A percentile compares a stretch with the other conserved stretches of the same genome.
Conservation (phyloP, 1,140 invertebrate genomes). For the Trichogramma pretiosum region DNA sequence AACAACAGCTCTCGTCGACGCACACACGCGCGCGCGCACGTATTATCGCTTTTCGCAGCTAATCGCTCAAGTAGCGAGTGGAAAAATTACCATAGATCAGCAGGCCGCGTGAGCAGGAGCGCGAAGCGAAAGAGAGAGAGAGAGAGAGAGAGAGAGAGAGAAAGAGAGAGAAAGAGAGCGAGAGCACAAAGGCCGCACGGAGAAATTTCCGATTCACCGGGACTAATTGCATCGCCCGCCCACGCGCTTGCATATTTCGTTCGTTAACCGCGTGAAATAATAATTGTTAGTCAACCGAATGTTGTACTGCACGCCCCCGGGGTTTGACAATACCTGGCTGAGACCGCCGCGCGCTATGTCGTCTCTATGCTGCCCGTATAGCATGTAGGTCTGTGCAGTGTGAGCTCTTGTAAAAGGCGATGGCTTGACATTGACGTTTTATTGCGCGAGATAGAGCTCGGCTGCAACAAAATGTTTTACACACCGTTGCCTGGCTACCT, state of each 20-base stretch:
- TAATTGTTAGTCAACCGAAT: slow-evolving; percentile 30
- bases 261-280: slow-evolving; percentile 34
- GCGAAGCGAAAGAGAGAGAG: not conserved
- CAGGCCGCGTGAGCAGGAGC: not conserved
- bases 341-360: too few species aligned
- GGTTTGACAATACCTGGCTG: too few species aligned
- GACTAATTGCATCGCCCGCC: slow-evolving; percentile 9
- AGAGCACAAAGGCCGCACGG: slow-evolving; percentile 1
- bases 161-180: not conserved
- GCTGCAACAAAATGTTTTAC: too few species aligned
- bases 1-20: too few species aligned
- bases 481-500: too few species aligned
- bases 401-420: too few species aligned
- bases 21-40: too few species aligned
- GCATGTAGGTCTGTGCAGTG: too few species aligned
- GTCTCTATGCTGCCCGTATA: too few species aligned
- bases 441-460: not conserved
- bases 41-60: too few species aligned
- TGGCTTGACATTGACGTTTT: slow-evolving; percentile 12
- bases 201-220: slow-evolving; percentile 16
- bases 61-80: too few species aligned
- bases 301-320: too few species aligned
- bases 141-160: not conserved
- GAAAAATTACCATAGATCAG: not conserved
- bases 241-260: slow-evolving; percentile 31